Evolutionary conservation across 1,140 invertebrate species (phyloP).

Genomic region (Atta colombica): DNA sequence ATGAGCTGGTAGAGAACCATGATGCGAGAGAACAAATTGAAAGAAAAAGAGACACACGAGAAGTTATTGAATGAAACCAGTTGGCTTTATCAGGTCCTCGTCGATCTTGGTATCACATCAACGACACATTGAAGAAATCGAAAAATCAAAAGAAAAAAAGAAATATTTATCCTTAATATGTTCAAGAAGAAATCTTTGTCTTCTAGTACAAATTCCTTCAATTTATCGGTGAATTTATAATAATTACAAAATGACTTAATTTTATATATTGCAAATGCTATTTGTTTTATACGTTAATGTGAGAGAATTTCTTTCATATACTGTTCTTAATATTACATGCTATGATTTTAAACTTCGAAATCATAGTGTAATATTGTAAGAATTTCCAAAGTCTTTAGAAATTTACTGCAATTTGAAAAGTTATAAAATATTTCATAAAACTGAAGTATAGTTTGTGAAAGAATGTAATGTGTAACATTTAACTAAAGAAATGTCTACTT

Average conservation of each 20-base stretch:
- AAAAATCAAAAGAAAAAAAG: conserved; percentile 1
- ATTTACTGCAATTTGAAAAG: conserved; percentile 5
- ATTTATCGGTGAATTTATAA: conserved; percentile 16
- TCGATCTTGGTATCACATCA: conserved; percentile 66
- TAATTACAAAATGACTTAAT: background rate
- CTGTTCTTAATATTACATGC: background rate
- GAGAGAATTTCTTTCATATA: background rate
- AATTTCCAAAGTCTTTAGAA: background rate
- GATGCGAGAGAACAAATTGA: conserved; percentile 21
- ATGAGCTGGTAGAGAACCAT: conserved; percentile 31
- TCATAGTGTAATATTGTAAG: background rate
- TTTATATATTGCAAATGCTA: background rate
- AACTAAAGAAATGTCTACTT: conserved; percentile 12
- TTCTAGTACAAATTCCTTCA: background rate
- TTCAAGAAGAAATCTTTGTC: conserved; percentile 14
- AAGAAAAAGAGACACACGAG: conserved; percentile 34
- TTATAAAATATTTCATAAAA: background rate
- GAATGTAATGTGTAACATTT: conserved; percentile 23
- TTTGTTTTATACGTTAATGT: background rate
- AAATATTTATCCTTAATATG: conserved; percentile 4
- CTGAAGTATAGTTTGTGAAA: background rate
- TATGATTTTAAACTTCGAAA: background rate
- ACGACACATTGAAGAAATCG: conserved; percentile 43
- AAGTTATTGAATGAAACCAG: conserved; percentile 65
- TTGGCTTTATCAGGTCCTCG: conserved; percentile 66